These are phyloP conservation scores for Tenebrio molitor DNA, from an alignment of 1,140 invertebrate genomes.

Conservation along the genomic window DNA sequence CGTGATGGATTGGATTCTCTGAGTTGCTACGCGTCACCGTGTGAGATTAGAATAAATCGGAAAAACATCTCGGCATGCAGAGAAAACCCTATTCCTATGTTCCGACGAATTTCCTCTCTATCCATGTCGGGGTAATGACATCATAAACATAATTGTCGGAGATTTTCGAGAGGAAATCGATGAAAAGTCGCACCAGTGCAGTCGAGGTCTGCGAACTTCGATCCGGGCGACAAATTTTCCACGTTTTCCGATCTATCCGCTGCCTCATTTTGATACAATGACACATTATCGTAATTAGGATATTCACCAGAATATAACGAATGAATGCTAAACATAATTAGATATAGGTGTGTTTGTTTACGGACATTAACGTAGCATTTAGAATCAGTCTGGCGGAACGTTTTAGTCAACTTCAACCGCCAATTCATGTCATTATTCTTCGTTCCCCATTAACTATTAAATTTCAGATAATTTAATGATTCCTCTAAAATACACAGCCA, in stretches of 20 bases:
- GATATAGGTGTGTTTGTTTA: conserved; percentile 34
- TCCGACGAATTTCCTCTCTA: conserved; percentile 12
- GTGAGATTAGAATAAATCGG: no score
- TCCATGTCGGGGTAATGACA: conserved; percentile 3
- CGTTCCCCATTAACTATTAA: no score
- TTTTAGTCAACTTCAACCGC: background rate
- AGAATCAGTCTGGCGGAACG: conserved; percentile 9
- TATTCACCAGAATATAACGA: conserved; percentile 24
- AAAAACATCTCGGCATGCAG: no score
- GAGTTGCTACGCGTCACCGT: no score
- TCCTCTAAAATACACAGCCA: no score
- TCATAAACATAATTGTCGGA: conserved; percentile 7
- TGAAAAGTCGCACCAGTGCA: conserved; percentile 5
- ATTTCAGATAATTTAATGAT: no score
- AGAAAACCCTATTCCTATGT: no score
- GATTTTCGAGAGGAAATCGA: conserved; percentile 14
- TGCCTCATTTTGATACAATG: no score
- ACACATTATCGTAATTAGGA: conserved; percentile 20
- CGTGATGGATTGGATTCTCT: no score
- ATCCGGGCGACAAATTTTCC: background rate
- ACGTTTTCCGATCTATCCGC: no score
- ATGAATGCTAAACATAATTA: conserved; percentile 26
- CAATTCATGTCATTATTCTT: no score
- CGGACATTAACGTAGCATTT: conserved; percentile 1
- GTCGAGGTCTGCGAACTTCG: background rate